Evolutionary conservation across 2,113 vertebrate species (phyloP).

Genomic region (Callospermophilus lateralis): DNA sequence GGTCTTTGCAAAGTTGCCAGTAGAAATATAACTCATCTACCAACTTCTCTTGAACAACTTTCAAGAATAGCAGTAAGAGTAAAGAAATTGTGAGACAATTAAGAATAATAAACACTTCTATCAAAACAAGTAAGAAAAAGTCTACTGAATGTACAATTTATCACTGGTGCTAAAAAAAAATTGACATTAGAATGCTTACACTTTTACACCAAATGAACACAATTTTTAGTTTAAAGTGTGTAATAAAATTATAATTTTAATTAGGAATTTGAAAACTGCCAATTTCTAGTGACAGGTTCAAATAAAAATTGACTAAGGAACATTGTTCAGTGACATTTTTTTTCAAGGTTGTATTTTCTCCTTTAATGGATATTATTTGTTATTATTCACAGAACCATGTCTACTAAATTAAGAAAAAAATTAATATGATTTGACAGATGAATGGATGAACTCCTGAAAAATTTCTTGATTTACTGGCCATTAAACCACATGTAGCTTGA

Average conservation of each 20-base stretch:
- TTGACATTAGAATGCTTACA: neutral
- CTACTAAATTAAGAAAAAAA: constrained; percentile 60
- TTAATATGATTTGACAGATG: constrained; percentile 41
- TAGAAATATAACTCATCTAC: neutral
- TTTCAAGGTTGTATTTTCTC: constrained; percentile 44
- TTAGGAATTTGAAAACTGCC: constrained; percentile 42
- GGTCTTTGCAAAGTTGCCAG: neutral
- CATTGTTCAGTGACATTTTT: neutral
- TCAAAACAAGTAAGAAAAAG: constrained; percentile 21
- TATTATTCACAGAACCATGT: constrained; percentile 55
- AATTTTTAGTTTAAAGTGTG: neutral
- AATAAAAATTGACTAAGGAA: constrained; percentile 68
- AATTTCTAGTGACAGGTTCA: constrained; percentile 49
- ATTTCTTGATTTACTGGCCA: constrained; percentile 10
- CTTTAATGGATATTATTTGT: constrained; percentile 48
- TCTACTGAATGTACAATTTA: neutral
- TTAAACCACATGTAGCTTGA: constrained; percentile 35
- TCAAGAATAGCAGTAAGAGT: neutral
- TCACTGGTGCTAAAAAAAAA: neutral
- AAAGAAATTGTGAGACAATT: neutral
- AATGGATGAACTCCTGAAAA: constrained; percentile 54
- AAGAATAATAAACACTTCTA: neutral
- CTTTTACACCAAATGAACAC: neutral
- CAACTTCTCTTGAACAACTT: neutral
- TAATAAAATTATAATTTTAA: neutral